These are phyloP conservation scores for Protophormia terraenovae DNA, from an alignment of 2,888 invertebrate species.

Conservation along the genomic window DNA sequence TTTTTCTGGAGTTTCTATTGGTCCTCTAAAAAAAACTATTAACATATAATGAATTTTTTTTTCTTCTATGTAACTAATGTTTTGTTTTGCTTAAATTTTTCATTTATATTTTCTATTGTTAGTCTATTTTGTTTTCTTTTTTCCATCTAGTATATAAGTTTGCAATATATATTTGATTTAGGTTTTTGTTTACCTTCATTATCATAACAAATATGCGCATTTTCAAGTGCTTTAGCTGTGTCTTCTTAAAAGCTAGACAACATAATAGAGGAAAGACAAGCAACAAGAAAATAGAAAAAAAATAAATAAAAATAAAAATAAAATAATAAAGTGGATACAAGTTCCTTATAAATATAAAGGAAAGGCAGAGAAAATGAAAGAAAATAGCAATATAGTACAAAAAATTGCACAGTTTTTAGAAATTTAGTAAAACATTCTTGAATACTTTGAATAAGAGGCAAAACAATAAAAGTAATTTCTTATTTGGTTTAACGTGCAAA, in stretches of 20 bases:
- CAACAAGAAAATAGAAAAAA: background rate
- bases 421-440: too few species aligned
- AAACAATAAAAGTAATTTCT: background rate
- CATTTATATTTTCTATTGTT: background rate
- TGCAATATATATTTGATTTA: background rate
- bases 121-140: background rate
- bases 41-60: conserved; percentile 17
- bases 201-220: conserved; percentile 38
- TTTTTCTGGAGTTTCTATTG: background rate
- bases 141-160: background rate
- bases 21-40: background rate
- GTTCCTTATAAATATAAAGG: too few species aligned
- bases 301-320: background rate
- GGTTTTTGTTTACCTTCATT: conserved; percentile 18
- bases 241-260: background rate
- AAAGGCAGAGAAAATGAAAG: too few species aligned
- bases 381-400: too few species aligned
- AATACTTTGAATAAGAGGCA: too few species aligned
- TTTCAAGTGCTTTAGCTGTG: background rate
- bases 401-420: too few species aligned
- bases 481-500: background rate
- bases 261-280: background rate
- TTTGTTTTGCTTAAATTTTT: background rate
- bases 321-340: background rate
- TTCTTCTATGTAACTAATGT: background rate